These are phyloP conservation scores for Myotis daubentonii DNA, from an alignment of 2,797 vertebrate genomes.

Conservation along the genomic window DNA sequence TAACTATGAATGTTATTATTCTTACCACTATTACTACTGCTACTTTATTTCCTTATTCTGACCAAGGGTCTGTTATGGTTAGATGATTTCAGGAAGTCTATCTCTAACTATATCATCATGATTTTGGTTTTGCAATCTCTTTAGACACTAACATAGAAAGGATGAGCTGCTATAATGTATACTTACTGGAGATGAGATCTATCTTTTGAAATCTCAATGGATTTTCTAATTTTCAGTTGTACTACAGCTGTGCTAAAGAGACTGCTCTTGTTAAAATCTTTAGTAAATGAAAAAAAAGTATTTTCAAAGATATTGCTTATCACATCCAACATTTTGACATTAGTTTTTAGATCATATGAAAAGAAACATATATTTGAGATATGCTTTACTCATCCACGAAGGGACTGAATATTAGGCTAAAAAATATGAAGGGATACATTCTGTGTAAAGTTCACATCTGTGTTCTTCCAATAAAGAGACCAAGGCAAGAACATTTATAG, in stretches of 20 bases:
- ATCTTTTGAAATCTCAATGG: background rate
- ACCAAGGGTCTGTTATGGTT: background rate
- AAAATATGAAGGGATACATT: background rate
- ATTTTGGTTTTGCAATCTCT: background rate
- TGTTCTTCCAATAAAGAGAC: conserved; percentile 22
- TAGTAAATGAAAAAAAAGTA: background rate
- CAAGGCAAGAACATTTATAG: background rate
- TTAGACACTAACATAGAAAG: background rate
- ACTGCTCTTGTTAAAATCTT: background rate
- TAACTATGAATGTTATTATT: background rate
- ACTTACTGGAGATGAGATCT: background rate
- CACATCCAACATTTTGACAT: background rate
- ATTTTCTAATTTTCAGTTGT: background rate
- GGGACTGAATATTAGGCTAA: background rate
- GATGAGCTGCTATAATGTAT: background rate
- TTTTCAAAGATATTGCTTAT: background rate
- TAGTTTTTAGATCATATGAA: background rate
- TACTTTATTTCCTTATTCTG: background rate
- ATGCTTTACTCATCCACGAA: background rate
- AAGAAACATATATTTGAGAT: background rate
- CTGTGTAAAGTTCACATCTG: background rate
- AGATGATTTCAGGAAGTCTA: background rate
- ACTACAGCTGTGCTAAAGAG: background rate
- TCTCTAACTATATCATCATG: background rate
- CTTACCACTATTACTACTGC: background rate